Percentiles rank a stretch among this genome's conserved stretches.
These are phyloP conservation scores for Furnarius figulus DNA, from an alignment of 2,113 vertebrate genomes.

Conservation along the genomic window DNA sequence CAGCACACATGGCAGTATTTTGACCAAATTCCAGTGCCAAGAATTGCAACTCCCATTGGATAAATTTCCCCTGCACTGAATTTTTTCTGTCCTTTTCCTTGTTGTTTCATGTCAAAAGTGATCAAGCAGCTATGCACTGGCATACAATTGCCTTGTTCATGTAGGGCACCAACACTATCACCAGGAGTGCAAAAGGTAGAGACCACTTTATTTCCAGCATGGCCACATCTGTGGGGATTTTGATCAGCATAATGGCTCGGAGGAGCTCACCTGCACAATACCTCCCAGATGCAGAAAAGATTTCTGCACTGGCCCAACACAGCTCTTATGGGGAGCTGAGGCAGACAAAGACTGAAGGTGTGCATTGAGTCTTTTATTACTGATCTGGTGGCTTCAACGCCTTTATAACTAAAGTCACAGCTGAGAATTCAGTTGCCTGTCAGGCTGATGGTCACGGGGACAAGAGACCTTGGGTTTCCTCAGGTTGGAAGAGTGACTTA, in stretches of 20 bases:
- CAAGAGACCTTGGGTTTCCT: background rate
- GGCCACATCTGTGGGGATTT: background rate
- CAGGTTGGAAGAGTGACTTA: background rate
- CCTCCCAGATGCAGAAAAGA: background rate
- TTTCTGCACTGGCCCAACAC: background rate
- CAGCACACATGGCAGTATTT: background rate
- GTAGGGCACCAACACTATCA: background rate
- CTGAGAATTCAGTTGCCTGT: background rate
- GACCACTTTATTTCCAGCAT: background rate
- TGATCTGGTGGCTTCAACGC: background rate
- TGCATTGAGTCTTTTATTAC: background rate
- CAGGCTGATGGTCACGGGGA: background rate
- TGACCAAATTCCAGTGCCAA: background rate
- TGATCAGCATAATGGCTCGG: background rate
- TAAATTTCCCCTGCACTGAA: background rate
- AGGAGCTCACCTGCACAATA: background rate
- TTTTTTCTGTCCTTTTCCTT: background rate
- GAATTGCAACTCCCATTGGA: background rate
- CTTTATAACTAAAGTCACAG: background rate
- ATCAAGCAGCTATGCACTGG: background rate
- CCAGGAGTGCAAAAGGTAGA: background rate
- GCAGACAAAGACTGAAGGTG: background rate
- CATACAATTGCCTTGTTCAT: background rate
- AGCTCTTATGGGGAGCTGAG: background rate
- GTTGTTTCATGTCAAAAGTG: background rate